Evolutionary conservation across 2,888 invertebrate species (phyloP).

Genomic region (Vanessa cardui): DNA sequence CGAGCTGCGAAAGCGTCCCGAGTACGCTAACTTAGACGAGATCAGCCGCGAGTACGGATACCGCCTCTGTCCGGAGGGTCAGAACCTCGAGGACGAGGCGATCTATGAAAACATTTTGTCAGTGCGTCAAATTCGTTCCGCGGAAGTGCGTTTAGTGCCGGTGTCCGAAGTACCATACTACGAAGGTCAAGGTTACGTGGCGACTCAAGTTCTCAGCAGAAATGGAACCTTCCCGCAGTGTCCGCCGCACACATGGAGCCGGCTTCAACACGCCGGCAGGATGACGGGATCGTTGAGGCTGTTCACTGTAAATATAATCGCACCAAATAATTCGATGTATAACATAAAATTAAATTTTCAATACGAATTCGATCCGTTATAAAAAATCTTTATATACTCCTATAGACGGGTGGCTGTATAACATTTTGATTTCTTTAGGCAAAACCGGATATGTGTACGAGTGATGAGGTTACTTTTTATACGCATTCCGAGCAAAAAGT

Average conservation of each 20-base stretch:
- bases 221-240: conserved; percentile 80
- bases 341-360: conserved; percentile 3
- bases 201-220: conserved; percentile 75
- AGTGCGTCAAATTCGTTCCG: conserved; percentile 77
- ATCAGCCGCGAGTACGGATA: conserved; percentile 80
- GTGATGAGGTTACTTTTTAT: conserved; percentile 69
- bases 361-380: conserved; percentile 21
- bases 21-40: conserved; percentile 78
- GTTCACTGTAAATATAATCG: conserved; percentile 67
- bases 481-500: conserved; percentile 77
- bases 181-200: conserved; percentile 78
- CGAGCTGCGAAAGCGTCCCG: conserved; percentile 75
- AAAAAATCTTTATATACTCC: conserved; percentile 20
- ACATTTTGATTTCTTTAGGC: conserved; percentile 57
- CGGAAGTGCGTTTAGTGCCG: conserved; percentile 80
- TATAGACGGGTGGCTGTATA: conserved; percentile 43
- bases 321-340: background rate
- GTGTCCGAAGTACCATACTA: conserved; percentile 79
- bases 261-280: conserved; percentile 70
- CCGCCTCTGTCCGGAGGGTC: conserved; percentile 78
- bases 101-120: conserved; percentile 80
- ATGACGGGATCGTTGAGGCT: conserved; percentile 70
- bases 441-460: conserved; percentile 67
- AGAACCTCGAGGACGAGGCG: conserved; percentile 79
- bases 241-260: conserved; percentile 78